A percentile compares a stretch with the other conserved stretches of the same genome.
Evolutionary conservation across 2,888 invertebrate genomes (phyloP).

Genomic region (Sarcophaga rosellei): DNA sequence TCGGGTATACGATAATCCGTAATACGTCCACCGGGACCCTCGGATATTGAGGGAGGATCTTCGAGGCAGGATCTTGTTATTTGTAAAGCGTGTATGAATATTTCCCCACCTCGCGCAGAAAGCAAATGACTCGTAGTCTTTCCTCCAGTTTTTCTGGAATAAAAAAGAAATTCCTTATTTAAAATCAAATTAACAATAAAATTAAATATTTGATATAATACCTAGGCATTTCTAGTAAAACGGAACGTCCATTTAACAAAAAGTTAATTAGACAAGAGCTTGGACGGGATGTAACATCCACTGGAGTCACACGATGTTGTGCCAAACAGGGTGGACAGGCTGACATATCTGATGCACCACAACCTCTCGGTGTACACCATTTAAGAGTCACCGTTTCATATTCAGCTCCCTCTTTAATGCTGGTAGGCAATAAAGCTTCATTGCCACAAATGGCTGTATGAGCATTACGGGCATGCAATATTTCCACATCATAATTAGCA

Average conservation of each 20-base stretch:
- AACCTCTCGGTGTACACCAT: slow-evolving; percentile 98
- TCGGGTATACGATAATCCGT: slow-evolving; percentile 94
- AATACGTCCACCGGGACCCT: slow-evolving; percentile 96
- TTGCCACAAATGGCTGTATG: slow-evolving; percentile 91
- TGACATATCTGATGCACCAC: slow-evolving; percentile 89
- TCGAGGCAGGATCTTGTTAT: slow-evolving; percentile 93
- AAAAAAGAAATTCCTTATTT: not conserved
- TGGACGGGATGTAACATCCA: slow-evolving; percentile 97
- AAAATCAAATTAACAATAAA: not conserved
- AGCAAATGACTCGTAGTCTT: slow-evolving; percentile 96
- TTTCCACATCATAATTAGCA: slow-evolving; percentile 99
- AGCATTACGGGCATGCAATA: slow-evolving; percentile 93
- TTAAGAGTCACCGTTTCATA: slow-evolving; percentile 93
- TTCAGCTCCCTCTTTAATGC: slow-evolving; percentile 87
- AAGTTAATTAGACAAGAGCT: slow-evolving; percentile 99
- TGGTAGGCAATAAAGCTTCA: slow-evolving; percentile 82
- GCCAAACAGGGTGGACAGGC: slow-evolving; percentile 92
- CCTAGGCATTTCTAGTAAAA: slow-evolving; percentile 94
- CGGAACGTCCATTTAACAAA: slow-evolving; percentile 95
- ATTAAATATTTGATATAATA: slow-evolving; percentile 68
- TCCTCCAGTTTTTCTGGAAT: slow-evolving; percentile 87
- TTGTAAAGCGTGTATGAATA: slow-evolving; percentile 95
- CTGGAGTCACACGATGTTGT: slow-evolving; percentile 95
- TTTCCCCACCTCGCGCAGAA: slow-evolving; percentile 96
- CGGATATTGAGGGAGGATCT: slow-evolving; percentile 97